Percentiles rank a stretch among this genome's conserved stretches.
Conservation (phyloP, 2,113 vertebrate genomes). For the Shinisaurus crocodilurus region DNA sequence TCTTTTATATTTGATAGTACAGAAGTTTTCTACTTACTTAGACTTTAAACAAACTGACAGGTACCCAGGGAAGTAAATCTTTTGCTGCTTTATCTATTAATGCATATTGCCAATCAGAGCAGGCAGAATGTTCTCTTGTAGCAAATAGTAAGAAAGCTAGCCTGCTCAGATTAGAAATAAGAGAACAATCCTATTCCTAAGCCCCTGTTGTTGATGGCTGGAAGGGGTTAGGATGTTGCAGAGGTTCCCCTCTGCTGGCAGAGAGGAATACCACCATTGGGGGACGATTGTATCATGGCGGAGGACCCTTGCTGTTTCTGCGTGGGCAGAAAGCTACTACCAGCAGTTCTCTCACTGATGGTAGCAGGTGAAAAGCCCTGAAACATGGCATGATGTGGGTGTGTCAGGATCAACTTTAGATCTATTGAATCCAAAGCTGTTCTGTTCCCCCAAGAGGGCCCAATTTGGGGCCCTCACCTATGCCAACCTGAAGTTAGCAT, state of each 20-base stretch:
- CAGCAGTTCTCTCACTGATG: too few species aligned
- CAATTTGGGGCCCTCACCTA: too few species aligned
- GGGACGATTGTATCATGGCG: neutral
- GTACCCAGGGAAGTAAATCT: constrained; percentile 14
- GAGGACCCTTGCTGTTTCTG: too few species aligned
- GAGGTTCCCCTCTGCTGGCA: neutral
- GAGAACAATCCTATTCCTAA: neutral
- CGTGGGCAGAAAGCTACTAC: too few species aligned
- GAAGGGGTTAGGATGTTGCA: neutral
- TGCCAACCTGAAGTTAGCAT: too few species aligned
- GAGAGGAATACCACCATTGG: too few species aligned
- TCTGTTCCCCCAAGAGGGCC: too few species aligned
- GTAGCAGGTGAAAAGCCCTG: too few species aligned
- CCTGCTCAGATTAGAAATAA: constrained; percentile 18
- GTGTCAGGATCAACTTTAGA: too few species aligned
- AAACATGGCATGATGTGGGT: too few species aligned
- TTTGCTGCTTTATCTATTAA: constrained; percentile 35
- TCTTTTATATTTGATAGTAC: constrained; percentile 30
- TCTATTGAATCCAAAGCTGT: too few species aligned
- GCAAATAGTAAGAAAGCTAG: constrained; percentile 20
- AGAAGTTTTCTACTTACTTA: constrained; percentile 28
- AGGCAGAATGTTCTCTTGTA: neutral
- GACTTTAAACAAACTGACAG: constrained; percentile 6
- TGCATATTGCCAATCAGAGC: neutral
- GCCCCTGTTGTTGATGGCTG: too few species aligned